A percentile compares a stretch with the other conserved stretches of the same genome.
phyloP scores from a whole-genome alignment of 2,113 vertebrate genomes.

The Tiliqua scincoides region DNA sequence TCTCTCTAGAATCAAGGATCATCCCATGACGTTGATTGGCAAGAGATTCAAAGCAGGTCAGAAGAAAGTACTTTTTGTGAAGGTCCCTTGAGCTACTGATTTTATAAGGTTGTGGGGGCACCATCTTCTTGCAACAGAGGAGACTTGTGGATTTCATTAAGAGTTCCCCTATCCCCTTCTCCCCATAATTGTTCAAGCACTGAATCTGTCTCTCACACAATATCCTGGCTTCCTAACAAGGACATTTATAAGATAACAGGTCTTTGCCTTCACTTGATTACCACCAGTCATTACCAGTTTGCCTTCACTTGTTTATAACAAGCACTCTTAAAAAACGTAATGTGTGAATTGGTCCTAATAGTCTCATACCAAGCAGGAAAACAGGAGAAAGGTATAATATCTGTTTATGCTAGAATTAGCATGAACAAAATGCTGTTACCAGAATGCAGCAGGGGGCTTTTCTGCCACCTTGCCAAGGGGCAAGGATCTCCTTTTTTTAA shows the following conservation, averaged over 20 bases:
- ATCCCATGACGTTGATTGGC: no score
- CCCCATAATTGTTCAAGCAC: no score
- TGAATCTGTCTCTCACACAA: background rate
- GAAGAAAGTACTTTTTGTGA: no score
- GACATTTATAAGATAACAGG: background rate
- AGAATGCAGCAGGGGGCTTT: background rate
- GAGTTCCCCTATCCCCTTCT: no score
- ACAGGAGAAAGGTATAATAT: background rate
- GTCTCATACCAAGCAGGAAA: background rate
- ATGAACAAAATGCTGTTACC: background rate
- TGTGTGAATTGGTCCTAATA: background rate
- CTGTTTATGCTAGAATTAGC: background rate
- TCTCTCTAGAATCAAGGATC: no score
- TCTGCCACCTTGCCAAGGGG: background rate
- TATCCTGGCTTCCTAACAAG: background rate
- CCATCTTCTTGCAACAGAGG: no score
- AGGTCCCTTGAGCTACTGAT: no score
- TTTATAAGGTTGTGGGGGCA: no score
- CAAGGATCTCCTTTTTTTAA: background rate
- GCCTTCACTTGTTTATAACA: background rate
- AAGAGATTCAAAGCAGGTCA: no score
- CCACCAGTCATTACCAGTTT: background rate
- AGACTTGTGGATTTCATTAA: no score
- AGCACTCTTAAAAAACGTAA: background rate
- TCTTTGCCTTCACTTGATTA: no score